Conservation (phyloP, 1,140 invertebrate genomes). For the Thalassaphorura encarpata region DNA sequence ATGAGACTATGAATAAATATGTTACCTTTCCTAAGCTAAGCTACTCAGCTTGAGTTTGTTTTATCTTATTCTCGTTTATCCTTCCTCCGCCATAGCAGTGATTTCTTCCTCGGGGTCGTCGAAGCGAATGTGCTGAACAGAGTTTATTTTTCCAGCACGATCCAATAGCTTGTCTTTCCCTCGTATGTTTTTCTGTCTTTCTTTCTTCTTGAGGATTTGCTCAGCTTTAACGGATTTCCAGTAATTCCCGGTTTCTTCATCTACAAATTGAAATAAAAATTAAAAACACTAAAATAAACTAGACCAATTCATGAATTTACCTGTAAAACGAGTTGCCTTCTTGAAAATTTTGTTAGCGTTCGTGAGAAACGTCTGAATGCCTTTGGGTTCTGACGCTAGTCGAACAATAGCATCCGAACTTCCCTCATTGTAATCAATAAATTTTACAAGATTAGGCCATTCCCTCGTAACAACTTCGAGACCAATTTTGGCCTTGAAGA, state of each 20-base stretch:
- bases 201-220: constrained; percentile 48
- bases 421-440: constrained; percentile 54
- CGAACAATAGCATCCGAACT: constrained; percentile 47
- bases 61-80: too few relatives aligned
- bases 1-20: too few relatives aligned
- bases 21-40: too few relatives aligned
- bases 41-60: too few relatives aligned
- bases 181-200: constrained; percentile 42
- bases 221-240: constrained; percentile 50
- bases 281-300: constrained; percentile 29
- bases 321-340: constrained; percentile 37
- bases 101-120: neutral
- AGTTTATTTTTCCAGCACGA: constrained; percentile 47
- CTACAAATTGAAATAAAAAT: constrained; percentile 42
- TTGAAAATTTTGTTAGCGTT: constrained; percentile 45
- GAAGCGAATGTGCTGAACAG: constrained; percentile 53
- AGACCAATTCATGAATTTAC: too few relatives aligned
- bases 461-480: constrained; percentile 15
- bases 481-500: constrained; percentile 25
- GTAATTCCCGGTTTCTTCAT: constrained; percentile 54
- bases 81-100: too few relatives aligned
- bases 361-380: constrained; percentile 11
- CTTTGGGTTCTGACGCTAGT: constrained; percentile 38
- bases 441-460: constrained; percentile 40
- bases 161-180: constrained; percentile 54